Evolutionary conservation across 2,113 vertebrate genomes (phyloP).

Genomic region (Cephalophus harveyi): DNA sequence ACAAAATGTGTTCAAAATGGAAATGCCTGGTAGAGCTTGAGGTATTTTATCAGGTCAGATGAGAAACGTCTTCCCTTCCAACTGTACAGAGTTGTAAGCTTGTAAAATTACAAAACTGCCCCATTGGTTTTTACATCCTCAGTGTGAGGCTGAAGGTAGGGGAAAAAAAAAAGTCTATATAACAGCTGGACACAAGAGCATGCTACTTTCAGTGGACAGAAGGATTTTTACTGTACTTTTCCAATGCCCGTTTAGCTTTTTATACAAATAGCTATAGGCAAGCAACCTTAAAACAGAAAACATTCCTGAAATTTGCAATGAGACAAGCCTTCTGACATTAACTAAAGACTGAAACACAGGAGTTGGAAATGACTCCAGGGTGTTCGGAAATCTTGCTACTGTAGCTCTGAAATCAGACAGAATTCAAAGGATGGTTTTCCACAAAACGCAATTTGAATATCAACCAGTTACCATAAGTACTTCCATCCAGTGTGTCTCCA

Average conservation of each 20-base stretch:
- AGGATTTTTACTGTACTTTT: not conserved
- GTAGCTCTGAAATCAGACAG: rapidly evolving
- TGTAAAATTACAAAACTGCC: not conserved
- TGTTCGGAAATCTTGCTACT: not conserved
- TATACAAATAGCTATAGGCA: not conserved
- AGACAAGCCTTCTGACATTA: not conserved
- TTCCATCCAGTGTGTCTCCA: not conserved
- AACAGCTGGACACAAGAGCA: not conserved
- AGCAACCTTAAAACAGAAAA: not conserved
- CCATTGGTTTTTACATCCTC: not conserved
- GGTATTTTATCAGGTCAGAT: not conserved
- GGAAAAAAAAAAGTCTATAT: not conserved
- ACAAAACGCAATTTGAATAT: rapidly evolving
- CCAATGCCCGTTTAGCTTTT: not conserved
- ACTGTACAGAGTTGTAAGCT: not conserved
- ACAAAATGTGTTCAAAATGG: not conserved
- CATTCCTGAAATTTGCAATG: not conserved
- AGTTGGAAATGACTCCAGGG: not conserved
- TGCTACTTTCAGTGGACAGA: rapidly evolving
- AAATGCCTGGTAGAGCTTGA: not conserved
- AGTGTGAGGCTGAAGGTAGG: not conserved
- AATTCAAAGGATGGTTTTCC: rapidly evolving
- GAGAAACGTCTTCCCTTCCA: not conserved
- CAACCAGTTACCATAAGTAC: rapidly evolving
- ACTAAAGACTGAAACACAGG: not conserved